Evolutionary conservation across 2,113 vertebrate species (phyloP).

Genomic region (Poeciliopsis turrubarensis): DNA sequence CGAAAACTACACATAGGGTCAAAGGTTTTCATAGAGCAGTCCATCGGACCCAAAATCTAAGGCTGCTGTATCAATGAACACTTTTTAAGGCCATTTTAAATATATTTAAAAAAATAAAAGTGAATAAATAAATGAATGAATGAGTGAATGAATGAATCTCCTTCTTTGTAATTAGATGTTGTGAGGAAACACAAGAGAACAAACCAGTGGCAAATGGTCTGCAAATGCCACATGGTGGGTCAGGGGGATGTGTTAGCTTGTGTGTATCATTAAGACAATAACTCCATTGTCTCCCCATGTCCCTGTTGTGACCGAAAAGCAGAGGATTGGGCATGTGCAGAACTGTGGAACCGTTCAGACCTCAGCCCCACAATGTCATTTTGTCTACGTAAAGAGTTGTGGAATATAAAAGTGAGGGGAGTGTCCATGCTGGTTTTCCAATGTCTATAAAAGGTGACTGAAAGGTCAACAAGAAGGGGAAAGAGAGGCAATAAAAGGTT

Average conservation of each 20-base stretch:
- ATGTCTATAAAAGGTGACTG: conserved; percentile 27
- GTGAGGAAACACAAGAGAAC: conserved; percentile 25
- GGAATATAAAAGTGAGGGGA: conserved; percentile 26
- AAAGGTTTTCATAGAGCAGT: conserved; percentile 31
- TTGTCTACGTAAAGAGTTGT: conserved; percentile 19
- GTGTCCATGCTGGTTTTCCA: conserved; percentile 7
- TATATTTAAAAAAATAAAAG: no score
- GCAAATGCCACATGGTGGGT: conserved; percentile 21
- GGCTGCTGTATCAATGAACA: background rate
- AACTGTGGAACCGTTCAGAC: conserved; percentile 24
- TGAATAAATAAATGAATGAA: background rate
- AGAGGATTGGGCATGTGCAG: conserved; percentile 36
- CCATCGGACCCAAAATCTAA: background rate
- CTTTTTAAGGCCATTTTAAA: no score
- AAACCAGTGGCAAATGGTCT: conserved; percentile 13
- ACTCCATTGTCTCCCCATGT: conserved; percentile 51
- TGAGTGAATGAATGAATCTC: background rate
- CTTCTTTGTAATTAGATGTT: background rate
- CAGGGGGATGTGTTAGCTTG: conserved; percentile 1
- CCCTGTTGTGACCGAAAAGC: conserved; percentile 40
- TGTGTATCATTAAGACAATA: conserved; percentile 56
- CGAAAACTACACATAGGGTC: conserved; percentile 40
- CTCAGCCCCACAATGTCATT: conserved; percentile 32
- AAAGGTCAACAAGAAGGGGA: conserved; percentile 30
- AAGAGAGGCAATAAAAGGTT: conserved; percentile 43